These are phyloP conservation scores for Corythornis vintsioides DNA, from an alignment of 2,113 vertebrate genomes.

Conservation along the genomic window DNA sequence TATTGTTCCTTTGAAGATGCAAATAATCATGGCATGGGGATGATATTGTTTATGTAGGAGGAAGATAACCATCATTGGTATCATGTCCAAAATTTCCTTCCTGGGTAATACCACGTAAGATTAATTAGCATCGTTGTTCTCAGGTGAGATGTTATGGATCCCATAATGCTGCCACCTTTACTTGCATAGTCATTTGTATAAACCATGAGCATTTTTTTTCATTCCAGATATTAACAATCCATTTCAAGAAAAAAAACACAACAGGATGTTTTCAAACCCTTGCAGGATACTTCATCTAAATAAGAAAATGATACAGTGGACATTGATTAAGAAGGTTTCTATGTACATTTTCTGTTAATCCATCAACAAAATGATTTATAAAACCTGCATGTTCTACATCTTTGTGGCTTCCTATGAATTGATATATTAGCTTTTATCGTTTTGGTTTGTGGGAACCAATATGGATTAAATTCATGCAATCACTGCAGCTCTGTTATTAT, in stretches of 20 bases:
- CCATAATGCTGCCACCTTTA: conserved; percentile 43
- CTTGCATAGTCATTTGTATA: conserved; percentile 6
- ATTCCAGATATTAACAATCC: background rate
- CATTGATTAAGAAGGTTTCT: background rate
- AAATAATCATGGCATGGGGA: background rate
- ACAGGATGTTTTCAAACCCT: background rate
- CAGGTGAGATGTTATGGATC: conserved; percentile 19
- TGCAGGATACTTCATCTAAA: background rate
- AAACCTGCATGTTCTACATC: background rate
- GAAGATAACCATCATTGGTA: background rate
- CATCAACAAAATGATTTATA: background rate
- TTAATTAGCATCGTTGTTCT: background rate
- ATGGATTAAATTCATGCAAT: background rate
- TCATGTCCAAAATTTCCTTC: background rate
- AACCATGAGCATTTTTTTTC: background rate
- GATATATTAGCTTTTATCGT: background rate
- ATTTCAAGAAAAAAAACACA: background rate
- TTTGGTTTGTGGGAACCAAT: background rate
- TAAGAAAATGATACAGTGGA: background rate
- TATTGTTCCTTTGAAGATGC: background rate
- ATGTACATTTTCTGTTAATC: background rate
- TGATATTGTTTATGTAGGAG: background rate
- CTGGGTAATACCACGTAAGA: conserved; percentile 4
- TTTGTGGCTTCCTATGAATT: background rate
- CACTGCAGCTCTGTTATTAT: background rate